Base-by-base conservation (phyloP, 2,888 invertebrate genomes). In the Polymixis lichenea region DNA sequence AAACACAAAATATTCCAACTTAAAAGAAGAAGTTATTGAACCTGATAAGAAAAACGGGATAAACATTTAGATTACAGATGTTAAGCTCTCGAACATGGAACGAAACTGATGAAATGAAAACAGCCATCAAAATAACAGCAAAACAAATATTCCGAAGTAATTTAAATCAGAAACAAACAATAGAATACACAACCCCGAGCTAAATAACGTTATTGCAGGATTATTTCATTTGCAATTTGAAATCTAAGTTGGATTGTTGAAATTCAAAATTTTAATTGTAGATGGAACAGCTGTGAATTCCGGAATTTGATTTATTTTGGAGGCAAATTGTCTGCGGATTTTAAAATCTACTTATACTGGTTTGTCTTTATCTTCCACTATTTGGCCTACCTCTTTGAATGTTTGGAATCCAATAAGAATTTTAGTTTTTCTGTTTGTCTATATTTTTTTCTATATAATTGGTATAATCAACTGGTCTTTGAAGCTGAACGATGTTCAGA, bases 251-350 rank as follows among this genome's bases (percentile, higher is more conserved):
- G 49, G 62, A 70, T 46, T 55, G 51, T 51, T 76, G 58, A 72
- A 72, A 72, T 75, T 77, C 15, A n/a, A 66, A 72, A 75, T 82
- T 82, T 64, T 53, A 64, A 84, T 78, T 77, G 68, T 67, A n/a
- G 38, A 38, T 58, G 64, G 60, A 55, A 38, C 43, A 7, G 22
- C 66, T 68, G 66, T n/a, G 28, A 64, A 77, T 83, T 77, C 8
- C 8, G 6, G 58, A 70, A 65, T 32, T 71, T 66, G 13, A 56
- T 72, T 72, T 60, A 46, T 65, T 67, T 73, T 46, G 13, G 46
- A 58, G 13, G 13, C 1, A 3, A 11, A 38, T 66, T 66, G 11
- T n/a, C 7, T 17, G 17, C 6, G 7, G 11, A 11, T 55, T 56
- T 53, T 5, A 28, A 7, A 19, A 58, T 64, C 1, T 13, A 53